Conservation (phyloP, 2,888 invertebrate species). For the Drosophila maculinotata region DNA sequence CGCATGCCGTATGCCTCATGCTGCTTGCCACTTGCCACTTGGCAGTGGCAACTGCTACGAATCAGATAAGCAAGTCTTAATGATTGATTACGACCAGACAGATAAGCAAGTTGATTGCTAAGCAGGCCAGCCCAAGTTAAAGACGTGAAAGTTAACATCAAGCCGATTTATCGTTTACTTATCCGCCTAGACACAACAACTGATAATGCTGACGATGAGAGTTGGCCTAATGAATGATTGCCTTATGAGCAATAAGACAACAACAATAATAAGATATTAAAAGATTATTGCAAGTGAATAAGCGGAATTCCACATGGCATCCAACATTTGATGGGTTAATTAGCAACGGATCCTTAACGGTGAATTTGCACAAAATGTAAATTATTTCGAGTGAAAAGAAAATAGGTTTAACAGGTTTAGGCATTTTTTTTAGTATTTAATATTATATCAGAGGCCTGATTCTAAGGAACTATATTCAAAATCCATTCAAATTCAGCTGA, state of each 20-base stretch:
- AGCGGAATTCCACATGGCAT: background rate
- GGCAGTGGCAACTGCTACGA: constrained; percentile 17
- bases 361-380: too few species aligned
- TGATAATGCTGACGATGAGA: constrained; percentile 37
- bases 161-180: constrained; percentile 37
- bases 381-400: too few species aligned
- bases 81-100: constrained; percentile 54
- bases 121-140: constrained; percentile 31
- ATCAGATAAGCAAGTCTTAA: constrained; percentile 55
- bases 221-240: constrained; percentile 49
- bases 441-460: too few species aligned
- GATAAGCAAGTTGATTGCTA: constrained; percentile 55
- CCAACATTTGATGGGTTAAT: background rate
- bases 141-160: constrained; percentile 46
- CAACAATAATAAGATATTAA: background rate
- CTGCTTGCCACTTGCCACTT: constrained; percentile 5
- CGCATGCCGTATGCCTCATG: constrained; percentile 11
- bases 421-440: too few species aligned
- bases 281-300: background rate
- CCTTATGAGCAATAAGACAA: constrained; percentile 6
- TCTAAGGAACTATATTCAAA: too few species aligned
- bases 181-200: constrained; percentile 30
- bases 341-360: background rate
- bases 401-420: too few species aligned
- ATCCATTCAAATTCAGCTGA: too few species aligned